A percentile compares a stretch with the other conserved stretches of the same genome.
Conservation (phyloP, 2,797 vertebrate species). For the Rhinophrynus dorsalis region DNA sequence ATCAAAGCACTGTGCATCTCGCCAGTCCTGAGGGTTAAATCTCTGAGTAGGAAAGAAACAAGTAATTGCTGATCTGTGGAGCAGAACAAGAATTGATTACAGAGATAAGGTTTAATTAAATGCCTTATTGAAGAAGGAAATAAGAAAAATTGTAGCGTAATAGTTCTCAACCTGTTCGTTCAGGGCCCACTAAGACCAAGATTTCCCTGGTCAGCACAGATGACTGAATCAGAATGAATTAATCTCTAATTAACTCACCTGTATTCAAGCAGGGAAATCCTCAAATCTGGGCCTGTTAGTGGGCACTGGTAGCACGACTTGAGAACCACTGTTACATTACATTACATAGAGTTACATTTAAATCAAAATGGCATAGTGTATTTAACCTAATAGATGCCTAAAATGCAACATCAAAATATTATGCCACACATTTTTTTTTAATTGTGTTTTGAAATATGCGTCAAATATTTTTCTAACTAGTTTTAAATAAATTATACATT, state of each 20-base stretch:
- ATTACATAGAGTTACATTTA: conserved; percentile 8
- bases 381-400: background rate
- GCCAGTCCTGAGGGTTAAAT: too few species aligned
- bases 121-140: conserved; percentile 40
- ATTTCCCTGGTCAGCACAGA: too few species aligned
- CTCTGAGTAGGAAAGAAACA: conserved; percentile 37
- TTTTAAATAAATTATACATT: background rate
- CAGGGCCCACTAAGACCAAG: too few species aligned
- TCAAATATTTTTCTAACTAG: background rate
- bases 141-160: conserved; percentile 30
- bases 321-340: too few species aligned
- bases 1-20: too few species aligned
- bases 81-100: conserved; percentile 45
- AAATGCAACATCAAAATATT: background rate
- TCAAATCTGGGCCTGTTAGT: too few species aligned
- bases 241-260: too few species aligned
- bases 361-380: background rate
- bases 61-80: conserved; percentile 46
- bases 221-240: too few species aligned
- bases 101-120: conserved; percentile 49
- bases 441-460: background rate
- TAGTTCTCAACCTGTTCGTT: too few species aligned
- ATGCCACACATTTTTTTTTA: background rate
- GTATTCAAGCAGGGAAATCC: too few species aligned
- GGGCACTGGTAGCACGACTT: too few species aligned